Evolutionary conservation across 2,797 vertebrate species (phyloP), one percentile per base, ranked within the genome.

Genomic region (Melanotaenia pygmaea): DNA sequence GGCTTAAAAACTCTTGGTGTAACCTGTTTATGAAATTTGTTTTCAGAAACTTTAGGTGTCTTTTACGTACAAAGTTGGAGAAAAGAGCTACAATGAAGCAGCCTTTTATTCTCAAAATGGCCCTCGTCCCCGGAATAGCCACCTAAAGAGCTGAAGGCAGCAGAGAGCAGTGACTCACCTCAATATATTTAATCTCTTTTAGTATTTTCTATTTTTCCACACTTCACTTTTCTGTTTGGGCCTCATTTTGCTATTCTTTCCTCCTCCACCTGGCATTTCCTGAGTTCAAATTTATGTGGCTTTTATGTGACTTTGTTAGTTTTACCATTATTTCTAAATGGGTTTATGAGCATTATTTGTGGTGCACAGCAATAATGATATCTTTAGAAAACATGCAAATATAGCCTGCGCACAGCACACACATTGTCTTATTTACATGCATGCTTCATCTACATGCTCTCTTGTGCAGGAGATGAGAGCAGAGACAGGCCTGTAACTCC

Each of bases 401-500:
- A 45, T 11, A 7, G 32, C 54, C 43, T 59, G 20, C 50, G 47
- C 60, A 43, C 47, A 54, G 11, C 28, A 43, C 30, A 26, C 32
- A 67, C 40, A 24, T 58, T 37, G 26, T 56, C 47, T 60, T 4
- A 11, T 61, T 60, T 54, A 76, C 57, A 56, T 59, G n/a, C 34
- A 51, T 59, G 14, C 32, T 72, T 34, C 51, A 24, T 72, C 57
- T 35, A 75, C 60, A 13, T 30, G 47, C 14, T 70, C 63, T 51
- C 54, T 59, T 32, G n/a, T 61, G 40, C 38, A 14, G 45, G 38
- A 26, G 10, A 28, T 63, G 57, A 28, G 45, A 59, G 57, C 67
- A 75, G 65, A 73, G 8, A 1, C 56, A 80, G 64, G 22, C 73
- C 32, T 70, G 83, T 82, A 83, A 24, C 35, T 67, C 61, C 10